Evolutionary conservation across 2,113 vertebrate genomes (phyloP), one percentile per base, ranked within the genome.

Genomic region (Tupaia tana): DNA sequence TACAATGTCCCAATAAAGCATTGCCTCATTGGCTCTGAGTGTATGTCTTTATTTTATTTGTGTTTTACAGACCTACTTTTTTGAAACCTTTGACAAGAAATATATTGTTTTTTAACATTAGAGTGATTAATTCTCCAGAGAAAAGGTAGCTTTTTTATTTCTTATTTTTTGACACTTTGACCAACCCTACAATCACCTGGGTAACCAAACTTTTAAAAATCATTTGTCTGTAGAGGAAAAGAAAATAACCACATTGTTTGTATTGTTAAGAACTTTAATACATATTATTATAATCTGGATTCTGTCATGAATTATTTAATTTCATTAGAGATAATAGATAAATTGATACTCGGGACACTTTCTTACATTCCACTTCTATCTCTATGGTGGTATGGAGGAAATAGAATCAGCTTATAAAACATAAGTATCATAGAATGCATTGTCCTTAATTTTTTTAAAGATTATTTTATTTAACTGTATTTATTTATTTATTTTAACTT

Each of bases 281-380:
- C 93, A 94, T 89, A 94, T 98, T 97, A 94, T 97, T 97, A 86
- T 80, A 93, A 97, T 10, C 0, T 93, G 14, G 27, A 75, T 52
- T 95, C 69, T 91, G 96, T 93, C 78, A 94, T 94, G 96, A 86
- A 96, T 97, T 97, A 96, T 97, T 98, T 98, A 95, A 97, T 96
- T 98, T 97, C 82, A 97, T 96, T 98, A 96, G 84, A 64, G 83
- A 93, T 96, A 98, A 98, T 90, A 78, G 84, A 86, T 73, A 98
- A 97, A 98, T 92, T 97, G 95, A 97, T 97, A 97, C 91, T 94
- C 61, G 75, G 54, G 84, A 34, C 88, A 81, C 9, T 91, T 95
- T 83, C 79, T 90, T 95, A 90, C 78, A 81, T 92, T 61, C 43
- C 2, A 2, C 14, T 96, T 93, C 6, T 94, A 70, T 90, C 78